Percentiles rank a stretch among this genome's conserved stretches.
Evolutionary conservation across 2,113 vertebrate genomes (phyloP).

Genomic region (Syrmaticus mikado): DNA sequence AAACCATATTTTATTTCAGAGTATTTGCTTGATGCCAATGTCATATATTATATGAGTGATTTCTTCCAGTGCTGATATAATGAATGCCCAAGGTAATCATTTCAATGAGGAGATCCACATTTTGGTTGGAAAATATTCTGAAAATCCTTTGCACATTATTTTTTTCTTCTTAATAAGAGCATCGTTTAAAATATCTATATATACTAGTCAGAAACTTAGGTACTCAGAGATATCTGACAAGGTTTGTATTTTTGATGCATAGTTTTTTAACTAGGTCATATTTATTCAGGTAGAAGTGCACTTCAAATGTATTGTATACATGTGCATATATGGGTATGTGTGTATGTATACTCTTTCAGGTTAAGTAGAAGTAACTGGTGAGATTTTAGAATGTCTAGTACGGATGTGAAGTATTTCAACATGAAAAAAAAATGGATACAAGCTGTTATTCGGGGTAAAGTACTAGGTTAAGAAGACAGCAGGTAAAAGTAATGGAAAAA

Average conservation of each 20-base stretch:
- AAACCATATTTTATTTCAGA: background rate
- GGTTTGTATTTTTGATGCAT: background rate
- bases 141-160: background rate
- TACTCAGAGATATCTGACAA: background rate
- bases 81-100: background rate
- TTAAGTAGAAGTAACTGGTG: background rate
- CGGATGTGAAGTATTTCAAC: background rate
- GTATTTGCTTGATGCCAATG: background rate
- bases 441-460: background rate
- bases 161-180: background rate
- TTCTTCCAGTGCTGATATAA: background rate
- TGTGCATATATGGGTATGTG: background rate
- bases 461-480: background rate
- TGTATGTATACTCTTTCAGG: background rate
- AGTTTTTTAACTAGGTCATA: background rate
- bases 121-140: background rate
- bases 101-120: background rate
- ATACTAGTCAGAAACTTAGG: background rate
- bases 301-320: background rate
- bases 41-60: background rate
- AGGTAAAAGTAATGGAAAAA: constrained; percentile 15
- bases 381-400: background rate
- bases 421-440: background rate
- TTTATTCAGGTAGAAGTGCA: background rate
- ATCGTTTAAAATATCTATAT: background rate